A percentile compares a stretch with the other conserved stretches of the same genome.
These are phyloP conservation scores for Porites rus DNA, from an alignment of 92 coral and sea anemone genomes.

Conservation along the genomic window DNA sequence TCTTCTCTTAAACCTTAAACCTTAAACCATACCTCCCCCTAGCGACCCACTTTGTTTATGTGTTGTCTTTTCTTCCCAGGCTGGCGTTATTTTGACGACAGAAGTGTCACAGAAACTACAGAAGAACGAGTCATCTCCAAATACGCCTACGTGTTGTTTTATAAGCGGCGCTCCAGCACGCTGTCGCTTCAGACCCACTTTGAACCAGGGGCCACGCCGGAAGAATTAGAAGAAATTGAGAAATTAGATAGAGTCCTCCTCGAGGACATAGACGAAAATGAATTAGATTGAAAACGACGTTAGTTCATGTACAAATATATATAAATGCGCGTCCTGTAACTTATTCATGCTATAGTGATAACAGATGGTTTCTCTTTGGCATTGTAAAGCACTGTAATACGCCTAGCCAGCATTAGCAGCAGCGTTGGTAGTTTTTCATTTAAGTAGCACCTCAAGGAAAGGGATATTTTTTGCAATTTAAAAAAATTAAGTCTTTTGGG, in stretches of 20 bases:
- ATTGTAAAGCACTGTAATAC: too few species aligned
- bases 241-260: constrained; percentile 31
- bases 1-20: too few species aligned
- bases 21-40: too few species aligned
- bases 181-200: neutral
- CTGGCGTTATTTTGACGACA: constrained; percentile 95
- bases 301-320: neutral
- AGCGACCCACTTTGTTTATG: neutral
- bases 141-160: constrained; percentile 94
- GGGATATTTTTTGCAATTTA: too few species aligned
- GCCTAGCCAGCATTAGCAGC: too few species aligned
- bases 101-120: constrained; percentile 69
- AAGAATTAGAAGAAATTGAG: neutral
- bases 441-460: too few species aligned
- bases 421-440: too few species aligned
- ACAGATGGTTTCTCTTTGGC: neutral
- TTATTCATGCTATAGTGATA: neutral
- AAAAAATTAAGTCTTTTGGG: too few species aligned
- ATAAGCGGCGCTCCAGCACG: constrained; percentile 72
- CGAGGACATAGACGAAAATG: constrained; percentile 79
- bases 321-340: neutral
- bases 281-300: constrained; percentile 55
- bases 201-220: neutral
- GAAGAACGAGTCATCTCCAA: constrained; percentile 82
- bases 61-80: constrained; percentile 48